Evolutionary conservation across 2,113 vertebrate genomes (phyloP), one percentile per base, ranked within the genome.

Genomic region (Callospermophilus lateralis): DNA sequence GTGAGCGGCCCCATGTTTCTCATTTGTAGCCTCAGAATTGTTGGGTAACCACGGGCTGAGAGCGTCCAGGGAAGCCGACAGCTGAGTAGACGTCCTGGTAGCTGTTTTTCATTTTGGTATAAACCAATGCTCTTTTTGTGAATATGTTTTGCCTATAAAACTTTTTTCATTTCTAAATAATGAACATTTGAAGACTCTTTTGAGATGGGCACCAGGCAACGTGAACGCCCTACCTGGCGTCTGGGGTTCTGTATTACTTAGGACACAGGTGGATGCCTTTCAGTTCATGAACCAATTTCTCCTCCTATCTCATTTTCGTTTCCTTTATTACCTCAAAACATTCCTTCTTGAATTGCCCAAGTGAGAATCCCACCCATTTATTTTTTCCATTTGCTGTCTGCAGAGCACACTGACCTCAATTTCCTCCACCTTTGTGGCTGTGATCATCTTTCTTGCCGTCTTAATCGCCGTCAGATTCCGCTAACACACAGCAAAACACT

Each of bases 331-430:
- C 78, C 91, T 93, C 61, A 48, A 93, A 86, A 74, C 79, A 32
- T 67, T 63, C 65, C 63, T 48, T 81, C 94, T 95, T 4, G 0
- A 58, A 79, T 70, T 79, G 92, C 89, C 89, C 8, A 26, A 84
- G 58, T 11, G 74, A 87, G 86, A 72, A 61, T 55, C 68, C 32
- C 51, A 91, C 58, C 68, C 74, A 68, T 92, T 97, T 95, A 84
- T 86, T 96, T 94, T 45, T 96, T 67, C 93, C 86, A 89, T 91
- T 95, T 91, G 78, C 93, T 84, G 20, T 86, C 86, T 70, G n/a
- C 32, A 26, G 58, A 84, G 37, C 0, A 1, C 42, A 22, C 1
- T 3, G 51, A 53, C 68, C 84, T 86, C 89, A 78, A 77, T 94
- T 93, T 93, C 67, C 89, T 94, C 73, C 19, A 24, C 63, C 12